These are phyloP conservation scores for Manis pentadactyla DNA, from an alignment of 2,797 vertebrate genomes.

Conservation along the genomic window DNA sequence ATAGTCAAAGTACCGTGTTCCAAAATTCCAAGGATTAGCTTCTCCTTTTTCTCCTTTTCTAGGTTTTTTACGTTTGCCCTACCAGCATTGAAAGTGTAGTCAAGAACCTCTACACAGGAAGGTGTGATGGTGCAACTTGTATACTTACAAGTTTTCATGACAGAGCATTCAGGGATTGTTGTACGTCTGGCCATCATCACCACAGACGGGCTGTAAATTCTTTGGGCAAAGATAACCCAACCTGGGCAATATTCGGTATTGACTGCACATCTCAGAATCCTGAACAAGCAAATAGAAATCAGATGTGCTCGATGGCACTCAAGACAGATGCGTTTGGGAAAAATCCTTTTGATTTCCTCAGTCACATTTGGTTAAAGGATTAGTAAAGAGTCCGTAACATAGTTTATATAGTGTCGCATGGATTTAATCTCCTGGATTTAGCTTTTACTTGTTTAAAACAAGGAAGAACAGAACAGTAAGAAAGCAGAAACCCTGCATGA, in stretches of 20 bases:
- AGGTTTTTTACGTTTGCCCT: background rate
- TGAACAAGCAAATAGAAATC: constrained; percentile 31
- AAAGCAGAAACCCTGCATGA: background rate
- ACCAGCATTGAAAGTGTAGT: no score
- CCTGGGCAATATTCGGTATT: constrained; percentile 78
- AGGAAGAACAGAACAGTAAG: background rate
- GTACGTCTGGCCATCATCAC: constrained; percentile 81
- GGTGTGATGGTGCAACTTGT: no score
- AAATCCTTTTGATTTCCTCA: background rate
- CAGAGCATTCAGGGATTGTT: constrained; percentile 81
- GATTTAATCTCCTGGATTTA: background rate
- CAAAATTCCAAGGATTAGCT: background rate
- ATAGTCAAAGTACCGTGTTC: background rate
- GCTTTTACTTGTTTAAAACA: background rate
- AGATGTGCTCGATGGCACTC: background rate
- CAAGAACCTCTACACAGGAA: background rate
- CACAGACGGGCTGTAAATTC: constrained; percentile 75
- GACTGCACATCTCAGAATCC: constrained; percentile 75
- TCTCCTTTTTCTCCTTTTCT: background rate
- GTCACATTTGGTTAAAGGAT: background rate
- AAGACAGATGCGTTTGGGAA: background rate
- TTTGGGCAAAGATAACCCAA: constrained; percentile 80
- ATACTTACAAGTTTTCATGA: constrained; percentile 83
- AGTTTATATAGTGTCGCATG: background rate
- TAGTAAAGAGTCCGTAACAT: background rate